These are phyloP conservation scores for Cephus pygmeus DNA, from an alignment of 2,888 invertebrate species.

Conservation along the genomic window DNA sequence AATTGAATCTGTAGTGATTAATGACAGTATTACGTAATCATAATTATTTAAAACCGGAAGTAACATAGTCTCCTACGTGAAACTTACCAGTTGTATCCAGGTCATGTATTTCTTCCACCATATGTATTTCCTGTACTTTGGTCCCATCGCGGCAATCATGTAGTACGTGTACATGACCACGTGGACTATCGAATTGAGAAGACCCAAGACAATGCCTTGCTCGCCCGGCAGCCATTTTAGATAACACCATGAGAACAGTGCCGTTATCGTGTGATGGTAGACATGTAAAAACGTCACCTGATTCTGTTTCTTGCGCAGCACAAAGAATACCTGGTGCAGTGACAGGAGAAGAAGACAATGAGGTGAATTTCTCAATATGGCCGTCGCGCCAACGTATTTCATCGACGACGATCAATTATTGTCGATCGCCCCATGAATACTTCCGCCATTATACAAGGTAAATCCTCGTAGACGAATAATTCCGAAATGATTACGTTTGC, in stretches of 20 bases:
- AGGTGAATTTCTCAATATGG: background rate
- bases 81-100: slow-evolving; percentile 77
- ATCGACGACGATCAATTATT: background rate
- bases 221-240: slow-evolving; percentile 72
- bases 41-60: background rate
- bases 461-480: background rate
- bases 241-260: slow-evolving; percentile 65
- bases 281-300: slow-evolving; percentile 72
- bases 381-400: background rate
- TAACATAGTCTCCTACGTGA: background rate
- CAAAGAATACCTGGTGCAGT: slow-evolving; percentile 67
- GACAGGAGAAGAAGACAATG: slow-evolving; percentile 54
- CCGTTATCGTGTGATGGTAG: slow-evolving; percentile 69
- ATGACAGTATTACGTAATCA: slow-evolving; percentile 9
- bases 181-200: slow-evolving; percentile 82
- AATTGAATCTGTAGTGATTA: slow-evolving; percentile 72
- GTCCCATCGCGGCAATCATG: slow-evolving; percentile 80
- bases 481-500: background rate
- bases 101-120: slow-evolving; percentile 91
- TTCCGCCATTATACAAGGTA: slow-evolving; percentile 5
- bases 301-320: slow-evolving; percentile 70
- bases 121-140: slow-evolving; percentile 78
- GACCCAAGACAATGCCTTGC: slow-evolving; percentile 77
- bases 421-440: background rate
- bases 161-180: slow-evolving; percentile 87